These are phyloP conservation scores for Marmota flaviventris DNA, from an alignment of 2,113 vertebrate genomes.

Conservation along the genomic window DNA sequence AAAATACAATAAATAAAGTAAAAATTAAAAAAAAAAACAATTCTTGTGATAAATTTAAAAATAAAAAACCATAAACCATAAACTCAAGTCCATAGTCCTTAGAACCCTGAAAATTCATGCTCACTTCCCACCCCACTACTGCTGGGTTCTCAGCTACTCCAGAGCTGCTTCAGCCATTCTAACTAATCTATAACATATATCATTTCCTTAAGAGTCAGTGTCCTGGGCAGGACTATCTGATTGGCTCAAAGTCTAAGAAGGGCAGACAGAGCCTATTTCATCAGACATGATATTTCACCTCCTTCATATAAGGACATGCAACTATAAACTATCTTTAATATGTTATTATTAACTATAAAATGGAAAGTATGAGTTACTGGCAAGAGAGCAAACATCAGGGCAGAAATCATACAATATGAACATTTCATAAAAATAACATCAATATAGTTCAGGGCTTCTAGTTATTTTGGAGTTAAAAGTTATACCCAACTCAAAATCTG, in stretches of 20 bases:
- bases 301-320: neutral
- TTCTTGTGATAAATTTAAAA: too few relatives aligned
- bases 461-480: conserved; percentile 63
- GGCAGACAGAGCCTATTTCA: neutral
- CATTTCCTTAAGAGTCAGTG: neutral
- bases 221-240: neutral
- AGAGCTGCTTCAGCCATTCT: neutral
- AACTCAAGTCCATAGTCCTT: neutral
- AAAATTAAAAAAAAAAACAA: too few relatives aligned
- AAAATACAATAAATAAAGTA: too few relatives aligned
- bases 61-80: neutral
- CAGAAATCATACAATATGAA: conserved; percentile 41
- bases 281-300: neutral
- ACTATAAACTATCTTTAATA: conserved; percentile 1
- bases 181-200: neutral
- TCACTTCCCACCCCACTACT: neutral
- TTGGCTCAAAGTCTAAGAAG: neutral
- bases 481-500: conserved; percentile 41
- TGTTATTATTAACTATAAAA: conserved; percentile 54
- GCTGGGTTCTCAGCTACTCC: neutral
- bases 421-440: conserved; percentile 54
- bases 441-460: conserved; percentile 23
- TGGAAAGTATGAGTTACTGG: conserved; percentile 9
- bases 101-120: neutral
- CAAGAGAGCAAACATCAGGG: neutral